Percentiles rank a stretch among this genome's conserved stretches.
These are phyloP conservation scores for Empis stercorea DNA, from an alignment of 2,888 invertebrate genomes.

Conservation along the genomic window DNA sequence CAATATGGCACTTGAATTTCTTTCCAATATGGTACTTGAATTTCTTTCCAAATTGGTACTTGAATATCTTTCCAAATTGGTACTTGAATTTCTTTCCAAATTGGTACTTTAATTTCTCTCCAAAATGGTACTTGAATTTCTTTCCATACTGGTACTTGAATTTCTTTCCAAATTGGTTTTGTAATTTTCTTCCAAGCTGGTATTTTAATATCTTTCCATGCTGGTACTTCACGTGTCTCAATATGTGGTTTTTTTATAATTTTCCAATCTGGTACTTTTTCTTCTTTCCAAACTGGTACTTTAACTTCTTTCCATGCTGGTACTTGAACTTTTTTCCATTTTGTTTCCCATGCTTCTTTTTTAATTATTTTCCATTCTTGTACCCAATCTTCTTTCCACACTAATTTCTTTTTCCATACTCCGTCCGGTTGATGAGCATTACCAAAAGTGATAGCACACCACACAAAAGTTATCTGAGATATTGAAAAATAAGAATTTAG, in stretches of 20 bases:
- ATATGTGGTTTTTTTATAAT: constrained; percentile 40
- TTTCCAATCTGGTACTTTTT: constrained; percentile 62
- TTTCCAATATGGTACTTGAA: constrained; percentile 59
- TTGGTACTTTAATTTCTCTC: constrained; percentile 44
- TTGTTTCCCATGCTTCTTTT: constrained; percentile 59
- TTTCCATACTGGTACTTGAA: constrained; percentile 56
- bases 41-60: constrained; percentile 54
- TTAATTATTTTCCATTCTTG: constrained; percentile 59
- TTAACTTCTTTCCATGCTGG: constrained; percentile 68
- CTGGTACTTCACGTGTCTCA: constrained; percentile 63
- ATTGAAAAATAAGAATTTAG: background rate
- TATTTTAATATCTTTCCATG: constrained; percentile 59
- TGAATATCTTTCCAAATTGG: constrained; percentile 20
- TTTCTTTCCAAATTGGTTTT: constrained; percentile 46
- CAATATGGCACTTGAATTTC: constrained; percentile 44
- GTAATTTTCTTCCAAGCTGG: constrained; percentile 49
- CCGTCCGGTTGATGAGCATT: constrained; percentile 45
- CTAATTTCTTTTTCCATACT: constrained; percentile 68
- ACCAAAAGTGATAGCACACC: constrained; percentile 25
- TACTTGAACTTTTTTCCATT: constrained; percentile 61
- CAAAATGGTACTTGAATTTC: constrained; percentile 63
- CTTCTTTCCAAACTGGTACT: constrained; percentile 63
- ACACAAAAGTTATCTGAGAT: constrained; percentile 28
- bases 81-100: constrained; percentile 44
- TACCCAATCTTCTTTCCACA: constrained; percentile 70